phyloP scores from a whole-genome alignment of 1,140 invertebrate genomes.

The Aphaenogaster ashmeadi region DNA sequence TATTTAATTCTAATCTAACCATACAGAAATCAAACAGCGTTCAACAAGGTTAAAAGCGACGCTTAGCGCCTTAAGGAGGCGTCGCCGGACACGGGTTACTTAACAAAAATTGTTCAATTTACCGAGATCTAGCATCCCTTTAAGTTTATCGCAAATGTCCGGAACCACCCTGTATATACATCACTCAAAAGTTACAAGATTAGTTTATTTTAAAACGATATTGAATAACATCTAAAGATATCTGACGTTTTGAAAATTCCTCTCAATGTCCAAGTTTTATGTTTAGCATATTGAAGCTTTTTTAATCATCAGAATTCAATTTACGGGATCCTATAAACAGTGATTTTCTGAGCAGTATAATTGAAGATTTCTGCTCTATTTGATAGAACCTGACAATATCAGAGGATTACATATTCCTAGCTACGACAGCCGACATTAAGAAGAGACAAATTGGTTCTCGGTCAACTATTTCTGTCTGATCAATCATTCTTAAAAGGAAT shows the following conservation, averaged over 20 bases:
- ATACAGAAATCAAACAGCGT: no score
- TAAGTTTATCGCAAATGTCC: no score
- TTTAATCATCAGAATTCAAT: neutral
- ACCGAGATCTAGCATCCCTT: no score
- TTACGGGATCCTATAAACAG: neutral
- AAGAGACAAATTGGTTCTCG: neutral
- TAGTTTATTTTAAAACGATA: neutral
- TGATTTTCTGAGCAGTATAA: neutral
- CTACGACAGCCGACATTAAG: neutral
- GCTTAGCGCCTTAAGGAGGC: no score
- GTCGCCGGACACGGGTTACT: no score
- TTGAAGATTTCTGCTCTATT: neutral
- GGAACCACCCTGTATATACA: neutral
- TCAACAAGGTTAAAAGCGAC: no score
- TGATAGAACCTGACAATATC: neutral
- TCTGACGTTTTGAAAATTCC: neutral
- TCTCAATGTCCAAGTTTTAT: neutral
- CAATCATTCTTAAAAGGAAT: conserved; percentile 19
- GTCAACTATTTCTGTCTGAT: conserved; percentile 36
- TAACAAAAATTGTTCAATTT: no score
- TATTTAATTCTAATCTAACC: no score
- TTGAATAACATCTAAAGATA: neutral
- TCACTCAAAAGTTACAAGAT: neutral
- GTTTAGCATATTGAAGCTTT: neutral
- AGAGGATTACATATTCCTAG: neutral